Evolutionary conservation across 1,140 invertebrate species (phyloP), one percentile per base, ranked within the genome.

Genomic region (Muscidifurax raptorellus): DNA sequence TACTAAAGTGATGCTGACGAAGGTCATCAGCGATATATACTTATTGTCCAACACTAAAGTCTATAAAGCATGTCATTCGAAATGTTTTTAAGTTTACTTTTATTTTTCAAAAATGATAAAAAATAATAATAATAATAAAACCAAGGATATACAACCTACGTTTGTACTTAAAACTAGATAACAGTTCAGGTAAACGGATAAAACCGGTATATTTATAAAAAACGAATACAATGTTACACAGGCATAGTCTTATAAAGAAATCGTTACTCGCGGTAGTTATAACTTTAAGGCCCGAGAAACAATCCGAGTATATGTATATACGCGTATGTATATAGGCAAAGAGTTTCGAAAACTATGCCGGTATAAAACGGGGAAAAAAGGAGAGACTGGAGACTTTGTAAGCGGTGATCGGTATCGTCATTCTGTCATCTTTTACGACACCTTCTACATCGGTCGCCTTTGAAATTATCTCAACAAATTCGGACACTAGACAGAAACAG

Each of bases 381-480:
- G 10, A 30, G 10, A 28, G 32, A 71, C 15, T 59, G 59, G 25
- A 83, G 75, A 83, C 82, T 75, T 78, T 78, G 75, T 74, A 72
- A 80, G 67, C 82, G 82, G 76, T 74, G 76, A 84, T 84, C 82
- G 82, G 76, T 84, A 84, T 84, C 82, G 82, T 84, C 77, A 74
- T 72, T 74, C 82, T 84, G 22, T 84, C 67, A 84, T 84, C 82
- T 84, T 84, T 84, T 84, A 84, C 69, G 67, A 44, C 64, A 74
- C 76, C 59, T 83, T 76, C 7, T 40, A 83, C 72, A 83, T 78
- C 40, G 32, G 82, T 67, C 76, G 76, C 82, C 82, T 78, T 79
- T 40, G 76, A 84, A 84, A 84, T 84, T 84, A 84, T 84, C 83
- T 84, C 83, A 84, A 80, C 83, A 84, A 79, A 74, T 72, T 79